phyloP scores from a whole-genome alignment of 2,113 vertebrate species.

The Pollimyrus isidori region DNA sequence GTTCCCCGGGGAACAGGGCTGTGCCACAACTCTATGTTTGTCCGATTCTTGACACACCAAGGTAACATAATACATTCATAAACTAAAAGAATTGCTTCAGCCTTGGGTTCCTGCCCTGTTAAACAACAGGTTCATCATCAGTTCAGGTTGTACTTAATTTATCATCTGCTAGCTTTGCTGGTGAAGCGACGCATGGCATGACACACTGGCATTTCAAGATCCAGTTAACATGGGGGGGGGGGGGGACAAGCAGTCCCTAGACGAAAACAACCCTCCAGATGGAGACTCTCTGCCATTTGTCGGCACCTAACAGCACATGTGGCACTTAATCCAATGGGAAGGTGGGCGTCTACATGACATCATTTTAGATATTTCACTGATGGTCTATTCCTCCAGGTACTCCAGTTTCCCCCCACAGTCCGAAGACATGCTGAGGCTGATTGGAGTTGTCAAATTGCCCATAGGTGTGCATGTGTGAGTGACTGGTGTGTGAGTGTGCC shows the following conservation, averaged over 20 bases:
- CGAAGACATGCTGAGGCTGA: too few relatives aligned
- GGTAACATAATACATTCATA: background rate
- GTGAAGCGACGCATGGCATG: background rate
- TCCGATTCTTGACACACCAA: background rate
- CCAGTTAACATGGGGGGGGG: too few relatives aligned
- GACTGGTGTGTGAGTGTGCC: too few relatives aligned
- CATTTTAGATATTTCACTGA: too few relatives aligned
- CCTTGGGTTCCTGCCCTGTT: background rate
- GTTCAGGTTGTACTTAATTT: background rate
- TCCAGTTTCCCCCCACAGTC: too few relatives aligned
- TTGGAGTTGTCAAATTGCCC: too few relatives aligned
- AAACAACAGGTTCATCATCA: background rate
- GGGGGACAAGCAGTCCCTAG: background rate
- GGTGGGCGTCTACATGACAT: too few relatives aligned
- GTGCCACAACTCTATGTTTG: background rate
- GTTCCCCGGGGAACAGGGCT: background rate
- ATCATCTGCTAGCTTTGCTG: background rate
- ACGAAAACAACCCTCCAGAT: background rate
- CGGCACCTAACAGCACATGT: too few relatives aligned
- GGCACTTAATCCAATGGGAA: too few relatives aligned
- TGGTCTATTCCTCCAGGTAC: too few relatives aligned
- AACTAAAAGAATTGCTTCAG: background rate
- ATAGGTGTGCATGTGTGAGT: too few relatives aligned
- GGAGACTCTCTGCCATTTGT: background rate
- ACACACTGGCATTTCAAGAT: background rate